Evolutionary conservation across 2,888 invertebrate species (phyloP).

Genomic region (Adelphocoris suturalis): DNA sequence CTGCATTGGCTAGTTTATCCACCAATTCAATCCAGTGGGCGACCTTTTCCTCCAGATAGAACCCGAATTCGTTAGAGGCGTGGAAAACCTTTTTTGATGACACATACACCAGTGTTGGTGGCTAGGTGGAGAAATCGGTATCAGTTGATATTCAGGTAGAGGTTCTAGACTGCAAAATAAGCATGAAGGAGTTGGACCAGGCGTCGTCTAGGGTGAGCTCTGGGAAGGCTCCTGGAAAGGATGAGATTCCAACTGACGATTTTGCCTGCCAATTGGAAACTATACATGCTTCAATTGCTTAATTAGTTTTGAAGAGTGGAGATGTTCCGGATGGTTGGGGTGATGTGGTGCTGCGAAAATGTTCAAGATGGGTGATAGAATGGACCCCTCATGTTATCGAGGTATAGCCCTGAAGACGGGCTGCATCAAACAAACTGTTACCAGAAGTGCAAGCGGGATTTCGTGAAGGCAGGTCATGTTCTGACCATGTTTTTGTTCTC

Average conservation of each 20-base stretch:
- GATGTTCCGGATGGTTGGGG: not conserved
- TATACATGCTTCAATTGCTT: not conserved
- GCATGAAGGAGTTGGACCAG: not conserved
- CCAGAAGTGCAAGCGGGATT: conserved; percentile 41
- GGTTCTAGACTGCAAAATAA: not conserved
- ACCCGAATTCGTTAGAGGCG: too few relatives aligned
- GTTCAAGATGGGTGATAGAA: conserved; percentile 7
- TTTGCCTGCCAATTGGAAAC: not conserved
- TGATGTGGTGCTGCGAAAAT: not conserved
- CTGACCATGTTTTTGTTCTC: conserved; percentile 7
- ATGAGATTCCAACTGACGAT: conserved; percentile 42
- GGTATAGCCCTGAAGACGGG: conserved; percentile 36
- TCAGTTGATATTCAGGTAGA: not conserved
- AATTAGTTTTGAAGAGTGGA: not conserved
- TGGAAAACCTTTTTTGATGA: too few relatives aligned
- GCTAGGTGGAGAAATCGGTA: too few relatives aligned
- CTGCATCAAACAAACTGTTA: not conserved
- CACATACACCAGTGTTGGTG: too few relatives aligned
- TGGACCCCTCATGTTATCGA: not conserved
- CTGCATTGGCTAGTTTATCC: too few relatives aligned
- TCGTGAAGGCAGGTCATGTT: conserved; percentile 8
- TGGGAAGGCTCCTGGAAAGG: not conserved
- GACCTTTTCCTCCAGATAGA: too few relatives aligned
- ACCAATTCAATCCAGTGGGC: too few relatives aligned
- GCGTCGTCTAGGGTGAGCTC: not conserved